Base-by-base conservation (phyloP, 2,888 invertebrate species). In the Bombyx huttoni region DNA sequence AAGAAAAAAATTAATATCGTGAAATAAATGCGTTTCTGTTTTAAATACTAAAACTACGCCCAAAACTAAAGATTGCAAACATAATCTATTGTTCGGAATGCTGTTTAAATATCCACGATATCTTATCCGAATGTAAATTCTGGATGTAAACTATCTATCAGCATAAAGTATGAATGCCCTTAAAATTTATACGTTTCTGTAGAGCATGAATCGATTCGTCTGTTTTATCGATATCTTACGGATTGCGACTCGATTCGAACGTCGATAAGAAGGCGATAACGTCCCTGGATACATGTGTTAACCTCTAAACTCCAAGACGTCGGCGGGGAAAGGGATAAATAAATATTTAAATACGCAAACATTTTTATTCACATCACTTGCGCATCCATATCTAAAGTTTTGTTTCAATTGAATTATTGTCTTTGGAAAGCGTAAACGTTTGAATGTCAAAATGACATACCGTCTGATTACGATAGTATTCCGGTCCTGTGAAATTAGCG, bases 281-380 rank as follows among this genome's bases (percentile, higher is more conserved):
- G 77, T 75, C 75, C 61, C 63, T 52, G 53, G 63, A 60, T 74
- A 78, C 80, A 80, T 77, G 74, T 81, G 81, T 80, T 76, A 70
- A 62, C 50, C 60, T 58, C 54, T 54, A 24, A 40, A 40, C 12
- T 50, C 51, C 47, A 49, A 50, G 46, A 49, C 49, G 53, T 49
- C 47, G 49, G 45, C 14, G 45, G 1, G 46, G 7, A 40, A 40
- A 10, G 7, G 9, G 40, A 40, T 12, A 8, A 40, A 40, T 10
- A 40, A 40, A 8, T 3, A 40, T 40, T 40, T 40, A 40, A 24
- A 24, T 24, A 24, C 24, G 24, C 24, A 24, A 2, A 24, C 24
- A 24, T 24, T 24, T 24, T 24, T 24, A 24, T 24, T 24, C 24
- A 24, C 24, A 24, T 24, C 2, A 24, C 5, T 24, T 24, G 24